A percentile compares a stretch with the other conserved stretches of the same genome.
Conservation (phyloP, 1,140 invertebrate species). For the Latrodectus geometricus region DNA sequence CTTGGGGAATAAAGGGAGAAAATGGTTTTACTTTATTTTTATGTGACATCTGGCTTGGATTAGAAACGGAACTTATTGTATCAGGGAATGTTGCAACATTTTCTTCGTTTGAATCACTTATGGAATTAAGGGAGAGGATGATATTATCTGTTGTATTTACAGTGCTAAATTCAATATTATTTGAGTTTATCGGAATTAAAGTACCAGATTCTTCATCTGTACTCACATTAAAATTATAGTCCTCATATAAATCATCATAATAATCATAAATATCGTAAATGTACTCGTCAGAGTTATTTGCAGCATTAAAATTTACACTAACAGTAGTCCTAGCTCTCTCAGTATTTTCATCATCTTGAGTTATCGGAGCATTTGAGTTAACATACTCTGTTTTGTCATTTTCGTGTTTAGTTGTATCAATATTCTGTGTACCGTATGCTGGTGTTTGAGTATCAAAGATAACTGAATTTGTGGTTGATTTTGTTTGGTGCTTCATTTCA, state of each 20-base stretch:
- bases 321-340: too few relatives aligned
- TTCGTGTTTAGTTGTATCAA: too few relatives aligned
- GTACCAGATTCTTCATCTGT: background rate
- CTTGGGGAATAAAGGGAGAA: background rate
- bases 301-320: background rate
- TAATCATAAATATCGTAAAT: conserved; percentile 53
- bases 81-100: background rate
- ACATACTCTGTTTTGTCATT: too few relatives aligned
- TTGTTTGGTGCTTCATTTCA: too few relatives aligned
- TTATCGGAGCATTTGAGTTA: too few relatives aligned
- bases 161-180: background rate
- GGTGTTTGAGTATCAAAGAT: too few relatives aligned
- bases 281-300: conserved; percentile 6
- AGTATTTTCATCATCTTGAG: too few relatives aligned
- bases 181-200: background rate
- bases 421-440: too few relatives aligned
- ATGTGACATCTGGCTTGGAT: background rate
- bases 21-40: background rate
- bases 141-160: background rate
- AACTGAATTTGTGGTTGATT: too few relatives aligned
- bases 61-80: background rate
- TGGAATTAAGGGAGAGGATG: background rate
- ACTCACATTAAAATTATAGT: background rate
- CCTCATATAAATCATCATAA: conserved; percentile 27
- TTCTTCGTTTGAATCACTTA: background rate